phyloP scores from a whole-genome alignment of 2,888 invertebrate genomes.

The Netelia fuscicornis region DNA sequence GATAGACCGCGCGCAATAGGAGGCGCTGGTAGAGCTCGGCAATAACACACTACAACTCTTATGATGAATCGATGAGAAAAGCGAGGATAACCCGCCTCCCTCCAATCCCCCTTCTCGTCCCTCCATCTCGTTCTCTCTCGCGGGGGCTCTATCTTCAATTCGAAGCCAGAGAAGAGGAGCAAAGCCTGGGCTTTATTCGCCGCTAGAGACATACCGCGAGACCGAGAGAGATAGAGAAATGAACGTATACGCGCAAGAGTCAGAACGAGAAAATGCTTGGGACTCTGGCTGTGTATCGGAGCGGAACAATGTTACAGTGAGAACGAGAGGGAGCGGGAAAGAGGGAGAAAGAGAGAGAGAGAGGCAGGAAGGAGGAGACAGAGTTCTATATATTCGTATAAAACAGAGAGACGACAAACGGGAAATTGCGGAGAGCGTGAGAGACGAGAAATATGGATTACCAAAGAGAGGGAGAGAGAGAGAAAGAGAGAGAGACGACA shows the following conservation, averaged over 20 bases:
- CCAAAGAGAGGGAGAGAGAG: conserved; percentile 17
- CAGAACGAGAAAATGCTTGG: conserved; percentile 22
- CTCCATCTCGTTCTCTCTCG: conserved; percentile 7
- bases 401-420: conserved; percentile 68
- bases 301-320: conserved; percentile 29
- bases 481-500: conserved; percentile 4
- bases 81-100: neutral
- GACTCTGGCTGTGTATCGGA: conserved; percentile 9
- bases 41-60: conserved; percentile 15
- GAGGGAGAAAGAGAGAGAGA: neutral
- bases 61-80: conserved; percentile 44
- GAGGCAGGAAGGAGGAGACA: conserved; percentile 15
- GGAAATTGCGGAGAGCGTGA: conserved; percentile 30
- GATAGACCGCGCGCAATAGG: neutral
- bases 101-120: neutral
- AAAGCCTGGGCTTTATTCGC: conserved; percentile 26
- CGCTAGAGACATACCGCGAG: conserved; percentile 26
- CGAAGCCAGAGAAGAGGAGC: conserved; percentile 23
- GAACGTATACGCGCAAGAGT: conserved; percentile 10
- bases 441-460: conserved; percentile 43
- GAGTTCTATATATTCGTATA: conserved; percentile 26
- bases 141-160: conserved; percentile 17
- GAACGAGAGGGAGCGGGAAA: conserved; percentile 10
- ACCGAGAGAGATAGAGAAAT: neutral
- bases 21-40: conserved; percentile 9